These are phyloP conservation scores for Malurus melanocephalus DNA, from an alignment of 2,113 vertebrate genomes.

Conservation along the genomic window DNA sequence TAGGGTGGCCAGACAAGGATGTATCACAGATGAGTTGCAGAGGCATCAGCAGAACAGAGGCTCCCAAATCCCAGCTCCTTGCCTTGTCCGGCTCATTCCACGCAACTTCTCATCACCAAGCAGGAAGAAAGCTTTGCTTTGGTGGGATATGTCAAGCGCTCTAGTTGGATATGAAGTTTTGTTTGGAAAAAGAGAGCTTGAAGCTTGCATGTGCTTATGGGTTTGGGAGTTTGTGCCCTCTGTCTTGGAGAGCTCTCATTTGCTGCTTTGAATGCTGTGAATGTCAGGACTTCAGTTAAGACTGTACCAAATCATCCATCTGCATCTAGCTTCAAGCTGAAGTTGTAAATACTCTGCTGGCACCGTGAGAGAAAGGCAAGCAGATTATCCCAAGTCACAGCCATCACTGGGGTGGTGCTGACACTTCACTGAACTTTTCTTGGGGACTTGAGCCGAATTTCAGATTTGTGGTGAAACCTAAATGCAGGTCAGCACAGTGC, in stretches of 20 bases:
- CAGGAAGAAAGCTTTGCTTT: not conserved
- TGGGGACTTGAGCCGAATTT: not conserved
- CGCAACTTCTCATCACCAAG: not conserved
- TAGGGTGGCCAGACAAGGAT: not conserved
- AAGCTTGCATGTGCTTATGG: not conserved
- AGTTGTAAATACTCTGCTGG: not conserved
- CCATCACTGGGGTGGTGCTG: not conserved
- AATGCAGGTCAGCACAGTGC: not conserved
- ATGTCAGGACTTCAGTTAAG: not conserved
- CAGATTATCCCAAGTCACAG: not conserved
- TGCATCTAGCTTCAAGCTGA: not conserved
- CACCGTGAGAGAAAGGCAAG: not conserved
- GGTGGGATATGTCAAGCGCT: not conserved
- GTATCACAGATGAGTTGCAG: not conserved
- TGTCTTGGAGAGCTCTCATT: not conserved
- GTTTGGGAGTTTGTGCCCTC: not conserved
- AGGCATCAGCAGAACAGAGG: not conserved
- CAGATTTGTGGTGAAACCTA: not conserved
- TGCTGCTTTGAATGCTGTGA: not conserved
- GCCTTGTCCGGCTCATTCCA: not conserved
- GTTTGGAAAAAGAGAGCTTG: not conserved
- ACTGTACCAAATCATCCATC: not conserved
- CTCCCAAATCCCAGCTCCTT: not conserved
- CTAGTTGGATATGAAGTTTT: not conserved
- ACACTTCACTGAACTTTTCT: conserved; percentile 10